Evolutionary conservation across 2,113 vertebrate species (phyloP).

Genomic region (Actinemys pallida): DNA sequence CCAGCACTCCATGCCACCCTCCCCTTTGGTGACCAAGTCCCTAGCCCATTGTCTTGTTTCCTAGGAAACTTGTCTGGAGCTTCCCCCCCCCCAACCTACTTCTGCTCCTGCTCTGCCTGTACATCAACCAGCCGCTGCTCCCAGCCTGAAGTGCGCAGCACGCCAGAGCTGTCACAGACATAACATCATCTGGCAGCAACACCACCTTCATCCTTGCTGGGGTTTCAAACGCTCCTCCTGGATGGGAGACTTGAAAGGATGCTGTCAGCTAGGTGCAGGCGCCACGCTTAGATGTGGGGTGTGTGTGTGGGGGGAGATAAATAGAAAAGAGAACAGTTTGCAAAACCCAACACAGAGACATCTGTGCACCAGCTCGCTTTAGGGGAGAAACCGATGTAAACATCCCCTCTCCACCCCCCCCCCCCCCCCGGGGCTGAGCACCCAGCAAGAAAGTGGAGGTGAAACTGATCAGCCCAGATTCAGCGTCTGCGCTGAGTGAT

Average conservation of each 20-base stretch:
- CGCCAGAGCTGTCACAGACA: background rate
- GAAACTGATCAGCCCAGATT: background rate
- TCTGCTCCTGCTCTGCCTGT: background rate
- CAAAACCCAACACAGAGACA: background rate
- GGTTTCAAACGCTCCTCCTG: background rate
- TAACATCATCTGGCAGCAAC: background rate
- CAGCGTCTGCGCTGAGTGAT: background rate
- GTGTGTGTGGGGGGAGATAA: background rate
- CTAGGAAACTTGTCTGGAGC: slow-evolving; percentile 2
- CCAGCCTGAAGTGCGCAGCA: background rate
- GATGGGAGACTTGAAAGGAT: background rate
- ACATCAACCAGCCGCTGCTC: background rate
- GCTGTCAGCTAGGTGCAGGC: background rate
- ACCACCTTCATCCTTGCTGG: too few relatives aligned
- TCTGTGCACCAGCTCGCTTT: background rate
- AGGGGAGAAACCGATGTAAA: background rate
- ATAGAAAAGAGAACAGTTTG: background rate
- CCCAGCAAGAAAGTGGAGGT: background rate
- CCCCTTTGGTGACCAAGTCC: background rate
- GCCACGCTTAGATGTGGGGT: background rate
- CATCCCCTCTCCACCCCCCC: background rate
- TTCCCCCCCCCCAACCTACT: background rate
- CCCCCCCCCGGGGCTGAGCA: background rate
- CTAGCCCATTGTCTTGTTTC: slow-evolving; percentile 8
- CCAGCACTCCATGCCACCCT: background rate